Conservation (phyloP, 2,113 vertebrate genomes). For the Clupea harengus region DNA sequence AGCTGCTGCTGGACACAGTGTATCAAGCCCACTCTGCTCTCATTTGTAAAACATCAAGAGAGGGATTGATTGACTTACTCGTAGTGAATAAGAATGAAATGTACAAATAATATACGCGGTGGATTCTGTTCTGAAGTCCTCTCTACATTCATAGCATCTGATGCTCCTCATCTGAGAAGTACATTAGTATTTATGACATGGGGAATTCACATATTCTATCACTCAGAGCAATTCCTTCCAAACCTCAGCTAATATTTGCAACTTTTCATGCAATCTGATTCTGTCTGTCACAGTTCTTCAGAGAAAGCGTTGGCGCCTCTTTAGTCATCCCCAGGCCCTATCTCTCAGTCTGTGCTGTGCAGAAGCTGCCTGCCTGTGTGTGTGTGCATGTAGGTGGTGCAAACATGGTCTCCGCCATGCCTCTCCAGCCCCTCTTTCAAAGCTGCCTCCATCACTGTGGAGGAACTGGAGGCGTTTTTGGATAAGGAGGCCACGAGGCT, state of each 20-base stretch:
- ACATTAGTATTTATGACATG: background rate
- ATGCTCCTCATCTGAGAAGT: background rate
- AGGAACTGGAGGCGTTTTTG: background rate
- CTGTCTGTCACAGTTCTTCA: background rate
- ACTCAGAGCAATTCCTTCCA: background rate
- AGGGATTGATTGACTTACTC: background rate
- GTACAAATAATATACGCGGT: background rate
- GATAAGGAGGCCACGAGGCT: slow-evolving; percentile 18
- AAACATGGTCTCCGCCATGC: background rate
- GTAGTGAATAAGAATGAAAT: background rate
- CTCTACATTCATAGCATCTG: background rate
- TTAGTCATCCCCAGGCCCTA: background rate
- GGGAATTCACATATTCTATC: background rate
- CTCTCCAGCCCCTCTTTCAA: background rate
- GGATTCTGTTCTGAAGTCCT: background rate
- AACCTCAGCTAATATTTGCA: background rate
- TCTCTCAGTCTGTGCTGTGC: background rate
- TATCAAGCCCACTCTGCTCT: background rate
- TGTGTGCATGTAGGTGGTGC: too few species aligned
- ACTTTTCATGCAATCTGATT: background rate
- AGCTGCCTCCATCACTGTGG: background rate
- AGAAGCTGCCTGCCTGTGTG: too few species aligned
- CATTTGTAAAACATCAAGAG: background rate
- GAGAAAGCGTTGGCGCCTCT: background rate
- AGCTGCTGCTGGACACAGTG: background rate